Conservation (phyloP, 1,140 invertebrate genomes). For the Pogonomyrmex barbatus region DNA sequence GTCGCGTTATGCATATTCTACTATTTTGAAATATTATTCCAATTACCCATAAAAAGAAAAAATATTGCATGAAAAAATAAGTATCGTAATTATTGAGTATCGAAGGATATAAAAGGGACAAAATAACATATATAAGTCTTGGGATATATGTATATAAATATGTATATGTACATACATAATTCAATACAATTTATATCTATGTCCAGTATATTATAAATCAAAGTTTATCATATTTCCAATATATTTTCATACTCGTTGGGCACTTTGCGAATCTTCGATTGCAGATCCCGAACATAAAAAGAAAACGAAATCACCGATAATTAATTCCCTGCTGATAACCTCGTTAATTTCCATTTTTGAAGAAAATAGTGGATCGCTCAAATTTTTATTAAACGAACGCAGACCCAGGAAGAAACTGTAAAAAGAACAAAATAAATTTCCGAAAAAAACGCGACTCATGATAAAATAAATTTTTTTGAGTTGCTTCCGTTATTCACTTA, state of each 20-base stretch:
- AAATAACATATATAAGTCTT: conserved; percentile 7
- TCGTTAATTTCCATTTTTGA: not conserved
- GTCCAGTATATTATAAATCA: not conserved
- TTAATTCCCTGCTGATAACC: conserved; percentile 3
- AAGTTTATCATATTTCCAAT: not conserved
- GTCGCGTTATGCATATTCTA: not conserved
- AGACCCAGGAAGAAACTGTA: not conserved
- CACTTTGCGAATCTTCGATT: not conserved
- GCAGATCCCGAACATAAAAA: not conserved
- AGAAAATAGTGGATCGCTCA: not conserved
- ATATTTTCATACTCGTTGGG: not conserved
- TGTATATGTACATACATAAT: conserved; percentile 29
- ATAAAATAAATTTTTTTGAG: not conserved
- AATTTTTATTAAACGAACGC: not conserved
- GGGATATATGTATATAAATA: conserved; percentile 44
- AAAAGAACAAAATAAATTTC: not conserved
- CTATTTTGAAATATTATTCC: not conserved
- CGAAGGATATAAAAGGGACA: not conserved
- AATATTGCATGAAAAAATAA: not conserved
- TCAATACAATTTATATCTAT: conserved; percentile 26
- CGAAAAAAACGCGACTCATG: not conserved
- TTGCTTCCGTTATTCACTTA: not conserved
- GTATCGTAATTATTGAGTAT: not conserved
- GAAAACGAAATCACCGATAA: conserved; percentile 24
- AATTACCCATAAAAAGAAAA: not conserved